phyloP scores from a whole-genome alignment of 1,140 invertebrate genomes.

The Aphaenogaster rudis region DNA sequence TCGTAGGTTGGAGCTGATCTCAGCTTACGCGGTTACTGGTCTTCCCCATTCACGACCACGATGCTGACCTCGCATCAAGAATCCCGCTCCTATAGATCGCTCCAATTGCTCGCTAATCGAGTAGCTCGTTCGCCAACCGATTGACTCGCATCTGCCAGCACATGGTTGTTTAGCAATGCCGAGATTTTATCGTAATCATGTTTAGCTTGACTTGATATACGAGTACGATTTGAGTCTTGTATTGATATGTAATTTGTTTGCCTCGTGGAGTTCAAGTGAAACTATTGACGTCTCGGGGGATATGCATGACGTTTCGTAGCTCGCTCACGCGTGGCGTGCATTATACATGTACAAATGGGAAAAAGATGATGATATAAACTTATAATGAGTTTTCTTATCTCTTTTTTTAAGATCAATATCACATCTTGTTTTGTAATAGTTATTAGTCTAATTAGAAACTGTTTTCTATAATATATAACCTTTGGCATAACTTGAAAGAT shows the following conservation, averaged over 20 bases:
- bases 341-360: not conserved
- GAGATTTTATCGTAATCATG: conserved; percentile 27
- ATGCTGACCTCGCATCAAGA: not conserved
- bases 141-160: conserved; percentile 30
- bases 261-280: conserved; percentile 1
- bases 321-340: conserved; percentile 14
- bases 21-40: conserved; percentile 19
- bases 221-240: not conserved
- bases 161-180: conserved; percentile 18
- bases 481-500: conserved; percentile 40
- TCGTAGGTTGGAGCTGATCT: not conserved
- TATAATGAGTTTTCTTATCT: conserved; percentile 4
- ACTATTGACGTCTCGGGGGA: not conserved
- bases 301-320: not conserved
- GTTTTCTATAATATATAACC: not conserved
- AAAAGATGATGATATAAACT: conserved; percentile 30
- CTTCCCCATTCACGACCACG: conserved; percentile 37
- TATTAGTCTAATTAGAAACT: not conserved
- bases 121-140: not conserved
- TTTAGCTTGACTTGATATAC: conserved; percentile 13
- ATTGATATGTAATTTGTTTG: not conserved
- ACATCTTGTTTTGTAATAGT: not conserved
- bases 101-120: conserved; percentile 22
- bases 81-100: not conserved
- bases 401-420: not conserved